phyloP scores from a whole-genome alignment of 2,888 invertebrate species.

The Malthinus seriepunctatus region DNA sequence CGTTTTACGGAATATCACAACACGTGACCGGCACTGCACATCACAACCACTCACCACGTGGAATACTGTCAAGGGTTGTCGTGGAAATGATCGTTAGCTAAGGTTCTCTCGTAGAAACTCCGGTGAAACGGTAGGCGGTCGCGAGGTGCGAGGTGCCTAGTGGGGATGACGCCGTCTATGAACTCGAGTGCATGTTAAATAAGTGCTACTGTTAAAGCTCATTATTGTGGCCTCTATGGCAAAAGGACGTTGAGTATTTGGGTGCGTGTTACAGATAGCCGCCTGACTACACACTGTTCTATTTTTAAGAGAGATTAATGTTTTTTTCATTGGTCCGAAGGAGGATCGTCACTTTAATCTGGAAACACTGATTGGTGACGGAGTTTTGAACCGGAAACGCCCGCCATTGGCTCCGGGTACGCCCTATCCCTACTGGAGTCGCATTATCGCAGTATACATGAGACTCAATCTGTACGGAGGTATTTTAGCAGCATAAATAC shows the following conservation, averaged over 20 bases:
- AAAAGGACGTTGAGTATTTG: conserved; percentile 48
- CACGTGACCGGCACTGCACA: conserved; percentile 49
- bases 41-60: conserved; percentile 40
- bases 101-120: conserved; percentile 20
- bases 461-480: conserved; percentile 55
- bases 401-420: conserved; percentile 48
- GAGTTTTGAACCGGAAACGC: conserved; percentile 46
- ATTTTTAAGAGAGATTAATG: conserved; percentile 59
- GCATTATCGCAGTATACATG: conserved; percentile 54
- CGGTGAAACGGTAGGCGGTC: conserved; percentile 48
- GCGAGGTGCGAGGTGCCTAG: conserved; percentile 45
- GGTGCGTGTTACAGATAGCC: conserved; percentile 49
- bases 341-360: conserved; percentile 48
- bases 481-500: conserved; percentile 54
- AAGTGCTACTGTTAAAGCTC: conserved; percentile 56
- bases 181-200: conserved; percentile 56
- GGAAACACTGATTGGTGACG: conserved; percentile 50
- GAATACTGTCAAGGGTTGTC: conserved; percentile 33
- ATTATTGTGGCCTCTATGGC: conserved; percentile 54
- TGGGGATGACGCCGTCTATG: conserved; percentile 52
- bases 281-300: conserved; percentile 53
- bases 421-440: conserved; percentile 49
- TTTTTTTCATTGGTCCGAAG: conserved; percentile 58
- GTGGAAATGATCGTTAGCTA: conserved; percentile 32
- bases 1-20: conserved; percentile 37